A percentile compares a stretch with the other conserved stretches of the same genome.
Conservation (phyloP, 2,888 invertebrate genomes). For the Malthinus flaveolus region DNA sequence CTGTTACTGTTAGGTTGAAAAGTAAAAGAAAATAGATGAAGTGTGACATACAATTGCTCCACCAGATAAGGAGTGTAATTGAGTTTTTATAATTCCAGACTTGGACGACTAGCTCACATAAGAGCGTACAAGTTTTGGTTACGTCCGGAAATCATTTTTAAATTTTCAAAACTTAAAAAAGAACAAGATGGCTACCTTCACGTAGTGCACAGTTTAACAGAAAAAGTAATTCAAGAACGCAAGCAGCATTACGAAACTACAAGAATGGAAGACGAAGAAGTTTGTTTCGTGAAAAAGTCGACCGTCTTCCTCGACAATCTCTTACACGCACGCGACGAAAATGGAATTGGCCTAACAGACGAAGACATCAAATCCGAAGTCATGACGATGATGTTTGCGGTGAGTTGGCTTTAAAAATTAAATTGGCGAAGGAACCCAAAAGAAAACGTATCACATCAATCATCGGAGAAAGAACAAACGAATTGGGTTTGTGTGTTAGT, state of each 20-base stretch:
- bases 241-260: conserved; percentile 28
- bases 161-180: conserved; percentile 33
- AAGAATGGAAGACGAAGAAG: conserved; percentile 19
- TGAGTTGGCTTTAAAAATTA: conserved; percentile 20
- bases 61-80: too few relatives aligned
- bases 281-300: conserved; percentile 9
- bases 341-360: conserved; percentile 29
- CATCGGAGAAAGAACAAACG: too few relatives aligned
- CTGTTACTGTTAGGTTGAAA: too few relatives aligned
- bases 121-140: conserved; percentile 37
- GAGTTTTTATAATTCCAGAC: conserved; percentile 19
- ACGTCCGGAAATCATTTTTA: conserved; percentile 33
- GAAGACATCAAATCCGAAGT: conserved; percentile 41
- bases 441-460: too few relatives aligned
- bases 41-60: too few relatives aligned
- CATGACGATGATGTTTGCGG: conserved; percentile 40
- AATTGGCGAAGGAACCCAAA: neutral
- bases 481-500: too few relatives aligned
- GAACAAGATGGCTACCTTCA: conserved; percentile 34
- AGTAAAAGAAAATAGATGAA: too few relatives aligned
- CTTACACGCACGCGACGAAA: conserved; percentile 32
- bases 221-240: conserved; percentile 33
- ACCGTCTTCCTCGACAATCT: conserved; percentile 33
- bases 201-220: conserved; percentile 34
- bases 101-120: conserved; percentile 29